phyloP scores from a whole-genome alignment of 2,113 vertebrate genomes.

The Pituophis catenifer region DNA sequence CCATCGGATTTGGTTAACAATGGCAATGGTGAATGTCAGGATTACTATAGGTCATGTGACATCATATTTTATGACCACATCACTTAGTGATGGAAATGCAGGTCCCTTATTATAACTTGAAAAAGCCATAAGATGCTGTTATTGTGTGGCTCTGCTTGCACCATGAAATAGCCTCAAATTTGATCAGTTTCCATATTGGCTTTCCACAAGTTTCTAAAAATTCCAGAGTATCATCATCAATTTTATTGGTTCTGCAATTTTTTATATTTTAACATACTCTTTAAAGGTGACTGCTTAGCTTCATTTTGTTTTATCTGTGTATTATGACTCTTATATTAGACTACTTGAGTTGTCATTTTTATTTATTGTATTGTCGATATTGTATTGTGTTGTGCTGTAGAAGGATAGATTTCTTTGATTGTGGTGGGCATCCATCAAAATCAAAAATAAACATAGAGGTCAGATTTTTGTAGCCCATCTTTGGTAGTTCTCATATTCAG shows the following conservation, averaged over 20 bases:
- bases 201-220: not conserved
- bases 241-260: not conserved
- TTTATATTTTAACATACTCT: not conserved
- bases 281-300: not conserved
- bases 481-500: not conserved
- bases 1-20: not conserved
- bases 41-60: too few relatives aligned
- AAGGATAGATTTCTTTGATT: not conserved
- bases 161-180: not conserved
- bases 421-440: not conserved
- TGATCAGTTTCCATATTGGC: not conserved
- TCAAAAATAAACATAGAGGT: not conserved
- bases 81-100: too few relatives aligned
- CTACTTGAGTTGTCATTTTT: not conserved
- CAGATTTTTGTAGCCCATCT: not conserved
- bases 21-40: not conserved
- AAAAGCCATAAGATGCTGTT: not conserved
- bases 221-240: not conserved
- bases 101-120: too few relatives aligned
- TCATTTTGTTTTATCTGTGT: not conserved
- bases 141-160: not conserved
- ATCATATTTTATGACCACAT: too few relatives aligned
- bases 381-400: not conserved
- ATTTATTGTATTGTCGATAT: not conserved
- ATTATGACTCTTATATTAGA: not conserved